phyloP scores from a whole-genome alignment of 2,888 invertebrate species.

The Leistus spinibarbis region DNA sequence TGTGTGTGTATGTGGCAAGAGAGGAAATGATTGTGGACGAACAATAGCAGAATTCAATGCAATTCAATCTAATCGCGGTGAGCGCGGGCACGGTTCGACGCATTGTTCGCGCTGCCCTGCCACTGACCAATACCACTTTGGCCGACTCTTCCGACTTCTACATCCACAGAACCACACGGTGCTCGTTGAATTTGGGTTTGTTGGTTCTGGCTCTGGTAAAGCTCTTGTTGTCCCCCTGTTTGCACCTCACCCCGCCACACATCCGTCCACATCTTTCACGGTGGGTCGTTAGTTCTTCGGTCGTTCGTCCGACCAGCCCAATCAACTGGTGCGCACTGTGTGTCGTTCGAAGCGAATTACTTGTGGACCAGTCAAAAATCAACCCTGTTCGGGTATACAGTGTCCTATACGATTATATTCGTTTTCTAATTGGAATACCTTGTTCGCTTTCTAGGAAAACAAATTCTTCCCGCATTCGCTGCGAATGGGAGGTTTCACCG shows the following conservation, averaged over 20 bases:
- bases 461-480: neutral
- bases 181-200: neutral
- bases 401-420: neutral
- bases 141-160: neutral
- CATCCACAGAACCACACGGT: neutral
- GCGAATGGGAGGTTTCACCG: too few relatives aligned
- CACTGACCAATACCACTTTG: neutral
- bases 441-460: neutral
- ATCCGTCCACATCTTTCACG: neutral
- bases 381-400: neutral
- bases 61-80: conserved; percentile 38
- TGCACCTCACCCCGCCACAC: neutral
- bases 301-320: conserved; percentile 28
- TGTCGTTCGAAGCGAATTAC: neutral
- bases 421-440: neutral
- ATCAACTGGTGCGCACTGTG: conserved; percentile 28
- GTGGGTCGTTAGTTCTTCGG: conserved; percentile 7
- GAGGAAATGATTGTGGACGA: conserved; percentile 38
- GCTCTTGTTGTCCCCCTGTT: neutral
- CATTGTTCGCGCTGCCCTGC: conserved; percentile 11
- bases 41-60: conserved; percentile 38
- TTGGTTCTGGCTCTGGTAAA: neutral
- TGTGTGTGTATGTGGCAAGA: neutral
- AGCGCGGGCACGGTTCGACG: conserved; percentile 21
- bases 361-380: conserved; percentile 3